These are phyloP conservation scores for Eupithecia tripunctaria DNA, from an alignment of 2,888 invertebrate species.

Conservation along the genomic window DNA sequence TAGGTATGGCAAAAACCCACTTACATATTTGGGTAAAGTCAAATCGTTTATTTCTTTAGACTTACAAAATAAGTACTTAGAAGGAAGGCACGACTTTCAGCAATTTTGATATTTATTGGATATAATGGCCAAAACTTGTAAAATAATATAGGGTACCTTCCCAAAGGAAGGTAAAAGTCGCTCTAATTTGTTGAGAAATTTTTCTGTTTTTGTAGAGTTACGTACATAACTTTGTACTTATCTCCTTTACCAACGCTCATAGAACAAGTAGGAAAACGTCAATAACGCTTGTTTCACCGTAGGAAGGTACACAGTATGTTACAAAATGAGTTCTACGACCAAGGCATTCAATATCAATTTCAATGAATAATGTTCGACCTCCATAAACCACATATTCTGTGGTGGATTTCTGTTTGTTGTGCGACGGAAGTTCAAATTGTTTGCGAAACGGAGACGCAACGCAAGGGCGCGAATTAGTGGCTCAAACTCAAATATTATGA, in stretches of 20 bases:
- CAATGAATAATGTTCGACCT: slow-evolving; percentile 32
- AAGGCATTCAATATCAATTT: slow-evolving; percentile 15
- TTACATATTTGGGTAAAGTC: too few species aligned
- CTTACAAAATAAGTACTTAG: too few species aligned
- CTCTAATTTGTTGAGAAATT: background rate
- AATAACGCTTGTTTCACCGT: slow-evolving; percentile 17
- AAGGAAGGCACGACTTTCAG: too few species aligned
- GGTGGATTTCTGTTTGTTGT: slow-evolving; percentile 49
- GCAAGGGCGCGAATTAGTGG: slow-evolving; percentile 54
- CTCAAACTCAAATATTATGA: slow-evolving; percentile 61
- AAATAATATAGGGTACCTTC: too few species aligned
- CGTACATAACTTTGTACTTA: background rate
- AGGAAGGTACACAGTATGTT: background rate
- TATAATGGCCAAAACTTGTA: too few species aligned
- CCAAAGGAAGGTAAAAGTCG: too few species aligned
- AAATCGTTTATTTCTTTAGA: too few species aligned
- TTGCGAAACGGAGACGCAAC: slow-evolving; percentile 51
- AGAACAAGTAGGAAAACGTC: slow-evolving; percentile 2
- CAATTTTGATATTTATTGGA: too few species aligned
- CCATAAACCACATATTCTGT: slow-evolving; percentile 30
- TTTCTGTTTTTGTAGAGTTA: background rate
- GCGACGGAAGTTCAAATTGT: slow-evolving; percentile 52
- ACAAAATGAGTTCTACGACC: slow-evolving; percentile 15
- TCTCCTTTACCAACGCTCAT: background rate
- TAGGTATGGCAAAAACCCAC: too few species aligned